Conservation (phyloP, 2,797 vertebrate genomes). For the Adelosebastes latens region DNA sequence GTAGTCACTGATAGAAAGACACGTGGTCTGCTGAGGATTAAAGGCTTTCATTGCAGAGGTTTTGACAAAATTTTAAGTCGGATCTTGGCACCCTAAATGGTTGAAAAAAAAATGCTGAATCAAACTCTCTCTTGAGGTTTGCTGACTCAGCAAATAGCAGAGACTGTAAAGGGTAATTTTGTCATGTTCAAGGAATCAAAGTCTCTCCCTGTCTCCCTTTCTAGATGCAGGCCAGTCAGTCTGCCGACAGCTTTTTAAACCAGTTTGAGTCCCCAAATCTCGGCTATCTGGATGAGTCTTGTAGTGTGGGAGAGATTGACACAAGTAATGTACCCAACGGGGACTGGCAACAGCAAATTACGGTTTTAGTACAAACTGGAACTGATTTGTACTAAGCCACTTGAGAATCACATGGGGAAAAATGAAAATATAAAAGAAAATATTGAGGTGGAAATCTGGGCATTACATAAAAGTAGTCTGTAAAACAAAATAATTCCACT, state of each 20-base stretch:
- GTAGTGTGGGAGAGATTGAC: neutral
- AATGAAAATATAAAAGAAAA: neutral
- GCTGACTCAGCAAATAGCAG: neutral
- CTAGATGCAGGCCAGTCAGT: neutral
- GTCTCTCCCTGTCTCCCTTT: neutral
- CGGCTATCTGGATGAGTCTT: neutral
- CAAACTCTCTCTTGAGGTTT: neutral
- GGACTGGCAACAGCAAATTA: neutral
- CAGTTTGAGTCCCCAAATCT: neutral
- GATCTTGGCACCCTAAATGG: neutral
- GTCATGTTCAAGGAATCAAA: slow-evolving; percentile 2
- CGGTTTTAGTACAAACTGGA: neutral
- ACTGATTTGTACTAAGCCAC: neutral
- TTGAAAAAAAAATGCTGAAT: slow-evolving; percentile 21
- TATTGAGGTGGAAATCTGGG: neutral
- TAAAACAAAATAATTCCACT: neutral
- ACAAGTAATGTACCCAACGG: neutral
- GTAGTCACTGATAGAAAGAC: neutral
- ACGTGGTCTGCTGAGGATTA: neutral
- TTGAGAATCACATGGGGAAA: neutral
- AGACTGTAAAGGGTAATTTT: neutral
- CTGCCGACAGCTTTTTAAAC: neutral
- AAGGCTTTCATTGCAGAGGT: neutral
- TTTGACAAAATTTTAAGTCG: neutral
- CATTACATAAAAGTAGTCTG: neutral